Evolutionary conservation across 2,113 vertebrate species (phyloP).

Genomic region (Thymallus thymallus): DNA sequence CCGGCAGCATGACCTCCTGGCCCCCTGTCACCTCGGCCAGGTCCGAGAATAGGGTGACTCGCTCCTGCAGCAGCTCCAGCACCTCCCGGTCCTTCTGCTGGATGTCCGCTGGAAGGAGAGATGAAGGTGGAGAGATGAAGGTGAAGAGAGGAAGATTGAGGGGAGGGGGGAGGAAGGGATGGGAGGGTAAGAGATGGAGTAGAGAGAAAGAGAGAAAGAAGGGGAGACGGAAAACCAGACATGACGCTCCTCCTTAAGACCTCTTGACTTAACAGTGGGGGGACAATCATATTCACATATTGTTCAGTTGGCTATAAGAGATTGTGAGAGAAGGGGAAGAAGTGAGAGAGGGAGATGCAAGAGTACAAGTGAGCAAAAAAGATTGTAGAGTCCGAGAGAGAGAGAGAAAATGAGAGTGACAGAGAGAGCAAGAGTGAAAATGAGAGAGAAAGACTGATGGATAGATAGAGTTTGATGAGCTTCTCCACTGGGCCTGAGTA

Average conservation of each 20-base stretch:
- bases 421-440: not conserved
- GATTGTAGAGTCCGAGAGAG: not conserved
- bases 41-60: slow-evolving; percentile 84
- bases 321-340: not conserved
- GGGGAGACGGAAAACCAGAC: not conserved
- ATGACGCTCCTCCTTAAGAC: too few species aligned
- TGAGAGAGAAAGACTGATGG: not conserved
- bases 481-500: slow-evolving; percentile 7
- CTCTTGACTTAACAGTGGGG: too few species aligned
- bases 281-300: too few species aligned
- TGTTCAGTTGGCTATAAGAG: not conserved
- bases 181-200: not conserved
- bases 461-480: not conserved
- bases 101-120: slow-evolving; percentile 76
- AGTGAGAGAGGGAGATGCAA: not conserved
- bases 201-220: not conserved
- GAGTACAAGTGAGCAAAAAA: not conserved
- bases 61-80: slow-evolving; percentile 84
- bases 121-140: too few species aligned
- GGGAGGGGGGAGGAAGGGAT: not conserved
- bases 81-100: slow-evolving; percentile 84
- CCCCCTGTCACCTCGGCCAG: slow-evolving; percentile 77
- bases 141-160: too few species aligned
- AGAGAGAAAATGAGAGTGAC: not conserved
- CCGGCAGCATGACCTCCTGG: slow-evolving; percentile 63